Conservation (phyloP, 2,797 vertebrate genomes). For the Myotis findleyi region DNA sequence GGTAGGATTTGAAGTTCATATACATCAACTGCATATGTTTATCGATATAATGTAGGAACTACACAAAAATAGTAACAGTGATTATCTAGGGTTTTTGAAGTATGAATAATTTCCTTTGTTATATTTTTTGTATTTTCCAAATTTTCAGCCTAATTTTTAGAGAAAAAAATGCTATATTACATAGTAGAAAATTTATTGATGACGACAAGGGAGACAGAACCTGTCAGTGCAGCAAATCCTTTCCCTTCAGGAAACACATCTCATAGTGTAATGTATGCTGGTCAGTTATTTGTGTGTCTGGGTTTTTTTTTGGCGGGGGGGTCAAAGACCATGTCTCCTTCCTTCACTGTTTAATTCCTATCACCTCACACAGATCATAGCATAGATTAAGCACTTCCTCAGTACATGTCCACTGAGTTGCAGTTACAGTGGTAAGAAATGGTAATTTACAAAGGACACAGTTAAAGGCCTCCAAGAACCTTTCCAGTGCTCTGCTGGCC, state of each 20-base stretch:
- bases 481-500: not conserved
- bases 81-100: constrained; percentile 17
- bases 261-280: not conserved
- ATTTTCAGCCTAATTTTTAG: constrained; percentile 4
- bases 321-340: not conserved
- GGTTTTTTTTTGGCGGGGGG: not conserved
- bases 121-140: not conserved
- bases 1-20: not conserved
- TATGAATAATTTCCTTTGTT: not conserved
- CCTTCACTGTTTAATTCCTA: not conserved
- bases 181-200: not conserved
- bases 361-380: not conserved
- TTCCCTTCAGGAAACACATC: not conserved
- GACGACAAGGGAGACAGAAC: not conserved
- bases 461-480: not conserved
- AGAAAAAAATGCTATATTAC: constrained; percentile 2
- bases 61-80: not conserved
- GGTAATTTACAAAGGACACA: constrained; percentile 8
- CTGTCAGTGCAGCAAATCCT: not conserved
- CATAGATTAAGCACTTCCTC: not conserved
- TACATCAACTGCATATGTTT: constrained; percentile 4
- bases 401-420: not conserved
- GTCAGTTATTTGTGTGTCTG: not conserved
- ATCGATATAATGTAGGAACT: not conserved
- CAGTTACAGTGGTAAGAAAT: not conserved